Evolutionary conservation across 2,888 invertebrate genomes (phyloP), one percentile per base, ranked within the genome.

Genomic region (Chloroclysta siterata): DNA sequence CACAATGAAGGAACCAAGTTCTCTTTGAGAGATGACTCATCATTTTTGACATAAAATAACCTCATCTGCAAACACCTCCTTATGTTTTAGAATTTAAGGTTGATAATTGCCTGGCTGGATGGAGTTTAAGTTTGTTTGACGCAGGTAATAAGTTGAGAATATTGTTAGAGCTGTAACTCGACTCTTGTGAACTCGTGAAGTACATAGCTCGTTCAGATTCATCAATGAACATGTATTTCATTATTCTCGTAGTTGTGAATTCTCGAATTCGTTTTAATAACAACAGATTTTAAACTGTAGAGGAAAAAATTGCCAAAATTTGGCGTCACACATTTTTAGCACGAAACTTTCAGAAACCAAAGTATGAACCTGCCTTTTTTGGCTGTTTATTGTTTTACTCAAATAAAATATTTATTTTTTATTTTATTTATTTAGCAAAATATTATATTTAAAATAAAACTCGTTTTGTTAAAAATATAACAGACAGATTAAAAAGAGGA

Each of bases 11-110:
- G 54, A 59, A 33, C 44, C 28, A n/a, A 50, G 65, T 62, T 65
- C 47, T 54, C 56, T 63, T 46, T 65, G 29, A 53, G 48, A 22
- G n/a, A 63, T 65, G 68, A 63, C 59, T 53, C 59, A 63, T 46
- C 56, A 48, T 51, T 63, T 62, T 53, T 39, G 10, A 58, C 51
- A 48, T 56, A 48, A 48, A 28, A 39, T 46, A 28, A 36, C 50
- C 41, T 11, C 22, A 22, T 42, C 11, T 33, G 17, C 14, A 2
- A n/a, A 13, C 11, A 33, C 11, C 6, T 51, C 51, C 36, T 50
- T 56, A 58, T 54, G 36, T 13, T 13, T 0, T 15, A 41, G 17
- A 11, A 2, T 0, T n/a, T 61, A 65, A 8, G 29, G 62, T 56
- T 56, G n/a, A 50, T 42, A 56, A 46, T 66, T 0, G 36, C 28